Evolutionary conservation across 2,113 vertebrate species (phyloP), one percentile per base, ranked within the genome.

Genomic region (Aramus guarauna): DNA sequence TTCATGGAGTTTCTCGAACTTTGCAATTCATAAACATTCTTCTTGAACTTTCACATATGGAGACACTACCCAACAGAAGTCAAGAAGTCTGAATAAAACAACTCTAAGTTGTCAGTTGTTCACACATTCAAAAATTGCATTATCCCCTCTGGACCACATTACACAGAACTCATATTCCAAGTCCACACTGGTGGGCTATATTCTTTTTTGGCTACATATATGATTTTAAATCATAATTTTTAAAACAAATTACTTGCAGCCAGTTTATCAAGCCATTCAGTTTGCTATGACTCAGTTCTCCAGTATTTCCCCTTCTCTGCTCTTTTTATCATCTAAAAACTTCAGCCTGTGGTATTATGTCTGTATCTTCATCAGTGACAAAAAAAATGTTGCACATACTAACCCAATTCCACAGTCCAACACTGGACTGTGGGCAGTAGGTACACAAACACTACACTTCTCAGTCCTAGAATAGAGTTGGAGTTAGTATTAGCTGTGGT

Each of bases 331-430:
- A 71, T 12, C 23, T 58, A 37, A n/a, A 48, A 36, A 29, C 17
- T 74, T 36, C 41, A 43, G 26, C 5, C 32, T 62, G 34, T 43
- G 50, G 21, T 16, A 34, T 1, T n/a, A 2, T 9, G 29, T 63
- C 62, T 68, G 9, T 48, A n/a, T n/a, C 37, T 56, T 7, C 29
- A 16, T 34, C 60, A 53, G 17, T 11, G 37, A 74, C 56, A 58
- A 48, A 45, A 43, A 41, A 48, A 36, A 45, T 1, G 6, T 13
- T 53, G 37, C 55, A 41, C 30, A 7, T 36, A 13, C 10, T 17
- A 24, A 34, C 12, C 27, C 58, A 60, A 3, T 8, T 39, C 23
- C 43, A 41, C 0, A 0, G 36, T 24, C 21, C 79, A 86, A 10
- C 32, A 20, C 26, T n/a, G 84, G n/a, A 8, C 59, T 58, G 39